Base-by-base conservation (phyloP, 1,140 invertebrate genomes). In the Lasioglossum baleicum region DNA sequence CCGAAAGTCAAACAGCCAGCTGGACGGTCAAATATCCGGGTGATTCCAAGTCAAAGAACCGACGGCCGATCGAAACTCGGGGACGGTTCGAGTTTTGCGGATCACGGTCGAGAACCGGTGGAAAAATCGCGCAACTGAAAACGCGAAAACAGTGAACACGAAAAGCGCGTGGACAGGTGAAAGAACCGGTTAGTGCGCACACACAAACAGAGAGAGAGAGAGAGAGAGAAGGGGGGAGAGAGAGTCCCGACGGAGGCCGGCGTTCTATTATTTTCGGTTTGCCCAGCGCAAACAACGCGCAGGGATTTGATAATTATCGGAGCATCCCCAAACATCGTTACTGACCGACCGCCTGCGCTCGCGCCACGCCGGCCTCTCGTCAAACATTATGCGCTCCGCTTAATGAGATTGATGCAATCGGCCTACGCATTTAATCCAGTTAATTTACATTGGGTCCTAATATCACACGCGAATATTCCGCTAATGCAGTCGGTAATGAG, bases 361-460 rank as follows among this genome's bases (percentile, higher is more conserved):
- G 70, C 70, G 77, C 66, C 63, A 56, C 42, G 31, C 75, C 72
- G 40, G 42, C 74, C 81, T 81, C 79, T 86, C 82, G 84, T 84
- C 85, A 90, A 91, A 89, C 88, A 89, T 90, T 86, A 88, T 81
- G 85, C 84, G 78, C 82, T 48, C 53, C 84, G 82, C 85, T 88
- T 92, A 91, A 92, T 90, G 90, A 91, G 90, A 91, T 91, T 90
- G 90, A 92, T 91, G 88, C 90, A 92, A 92, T 91, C 88, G 85
- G 71, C 81, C 84, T 78, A 84, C 85, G 88, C 81, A 86, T 87
- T 87, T 91, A 92, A 92, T 91, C 88, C 86, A 83, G 82, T 88
- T 88, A 90, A 90, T 92, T 90, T 88, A 88, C 87, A 82, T 88
- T 86, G 78, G 79, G 75, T 65, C 84, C 84, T 86, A 87, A 87